Base-by-base conservation (phyloP, 2,888 invertebrate species). In the Eurois occulta region DNA sequence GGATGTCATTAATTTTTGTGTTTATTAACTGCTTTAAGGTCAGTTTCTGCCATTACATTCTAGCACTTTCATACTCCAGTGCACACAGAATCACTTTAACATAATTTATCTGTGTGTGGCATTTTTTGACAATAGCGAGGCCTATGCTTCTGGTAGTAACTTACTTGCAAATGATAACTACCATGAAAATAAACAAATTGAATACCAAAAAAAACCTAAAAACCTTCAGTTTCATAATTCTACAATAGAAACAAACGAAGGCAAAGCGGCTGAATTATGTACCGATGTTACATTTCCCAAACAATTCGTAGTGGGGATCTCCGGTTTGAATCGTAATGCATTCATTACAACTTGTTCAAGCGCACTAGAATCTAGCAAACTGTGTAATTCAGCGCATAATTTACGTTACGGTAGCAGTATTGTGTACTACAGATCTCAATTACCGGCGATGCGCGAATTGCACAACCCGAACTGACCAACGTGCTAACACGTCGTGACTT, bases 401-500 rank as follows among this genome's bases (percentile, higher is more conserved):
- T 79, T n/a, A 75, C 67, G 72, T 80, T 84, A 86, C 83, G 72
- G 75, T 84, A 73, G 77, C 55, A 75, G 78, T 83, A 80, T 85
- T 83, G 87, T 86, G 85, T 84, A 85, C 82, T 70, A 81, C 70
- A 83, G 87, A 90, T 89, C 87, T 87, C 89, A 92, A 93, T 94
- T 92, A 93, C 90, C 91, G 87, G 72, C 87, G 91, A 91, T 91
- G 92, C 90, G 93, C 91, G 86, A 92, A 92, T 95, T 95, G 93
- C 94, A 92, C 93, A 95, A 94, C 90, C 88, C 81, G 80, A 93
- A 90, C 88, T 87, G 87, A 90, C 89, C 93, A 91, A 92, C 95
- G 93, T 93, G 94, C 92, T 93, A 93, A 93, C 94, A 94, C 94
- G 93, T 95, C 92, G 93, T 94, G 96, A 94, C 96, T 95, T 96